phyloP scores from a whole-genome alignment of 2,113 vertebrate species.

The Tachysurus fulvidraco region DNA sequence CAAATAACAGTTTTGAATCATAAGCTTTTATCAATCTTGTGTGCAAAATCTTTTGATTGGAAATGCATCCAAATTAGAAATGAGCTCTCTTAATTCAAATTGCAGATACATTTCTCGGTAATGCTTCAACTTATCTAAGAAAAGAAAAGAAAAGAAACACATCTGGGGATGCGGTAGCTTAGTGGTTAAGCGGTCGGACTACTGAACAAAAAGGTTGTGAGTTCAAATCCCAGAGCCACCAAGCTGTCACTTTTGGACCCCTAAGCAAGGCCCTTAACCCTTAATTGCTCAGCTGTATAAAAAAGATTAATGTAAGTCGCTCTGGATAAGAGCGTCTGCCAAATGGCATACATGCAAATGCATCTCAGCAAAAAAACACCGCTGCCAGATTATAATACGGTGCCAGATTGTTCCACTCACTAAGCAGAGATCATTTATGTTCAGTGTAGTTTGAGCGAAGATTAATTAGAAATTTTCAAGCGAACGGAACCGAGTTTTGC shows the following conservation, averaged over 20 bases:
- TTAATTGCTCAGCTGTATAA: too few relatives aligned
- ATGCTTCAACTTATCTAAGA: not conserved
- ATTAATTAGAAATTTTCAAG: constrained; percentile 33
- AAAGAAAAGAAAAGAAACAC: not conserved
- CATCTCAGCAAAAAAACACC: not conserved
- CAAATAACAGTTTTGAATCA: not conserved
- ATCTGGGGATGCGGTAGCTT: too few relatives aligned
- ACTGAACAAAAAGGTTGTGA: too few relatives aligned
- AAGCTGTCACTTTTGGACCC: too few relatives aligned
- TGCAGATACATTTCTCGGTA: not conserved
- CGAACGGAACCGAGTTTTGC: not conserved
- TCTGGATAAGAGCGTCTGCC: too few relatives aligned
- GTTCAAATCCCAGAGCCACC: too few relatives aligned
- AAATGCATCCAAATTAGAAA: constrained; percentile 26
- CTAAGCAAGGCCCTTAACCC: too few relatives aligned
- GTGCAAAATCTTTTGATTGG: not conserved
- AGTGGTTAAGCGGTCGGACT: too few relatives aligned
- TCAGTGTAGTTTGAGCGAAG: constrained; percentile 28
- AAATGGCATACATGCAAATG: too few relatives aligned
- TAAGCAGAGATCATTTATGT: constrained; percentile 23
- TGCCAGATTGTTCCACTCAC: not conserved
- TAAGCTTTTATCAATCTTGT: not conserved
- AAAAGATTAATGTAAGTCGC: too few relatives aligned
- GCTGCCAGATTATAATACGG: not conserved
- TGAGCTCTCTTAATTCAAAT: constrained; percentile 18